Conservation (phyloP, 2,797 vertebrate genomes). For the Somateria mollissima region DNA sequence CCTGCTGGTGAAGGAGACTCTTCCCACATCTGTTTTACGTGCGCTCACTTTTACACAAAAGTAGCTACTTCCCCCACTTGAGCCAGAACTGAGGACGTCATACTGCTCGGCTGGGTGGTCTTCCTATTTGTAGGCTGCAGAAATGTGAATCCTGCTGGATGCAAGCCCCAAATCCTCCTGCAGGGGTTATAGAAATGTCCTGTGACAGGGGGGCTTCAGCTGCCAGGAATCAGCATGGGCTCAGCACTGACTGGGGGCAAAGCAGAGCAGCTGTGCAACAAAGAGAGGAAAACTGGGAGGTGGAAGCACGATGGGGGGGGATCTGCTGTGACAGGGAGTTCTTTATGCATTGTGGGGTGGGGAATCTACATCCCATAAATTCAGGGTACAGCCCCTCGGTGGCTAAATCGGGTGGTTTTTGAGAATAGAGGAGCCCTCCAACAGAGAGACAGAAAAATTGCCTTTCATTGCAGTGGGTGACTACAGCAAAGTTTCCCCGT, state of each 20-base stretch:
- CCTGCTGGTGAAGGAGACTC: not conserved
- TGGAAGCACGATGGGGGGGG: not conserved
- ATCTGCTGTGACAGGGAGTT: not conserved
- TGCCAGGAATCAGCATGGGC: not conserved
- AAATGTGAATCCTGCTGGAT: not conserved
- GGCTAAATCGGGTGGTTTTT: not conserved
- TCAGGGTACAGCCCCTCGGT: not conserved
- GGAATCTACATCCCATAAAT: not conserved
- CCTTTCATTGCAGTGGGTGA: not conserved
- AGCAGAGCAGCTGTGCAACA: not conserved
- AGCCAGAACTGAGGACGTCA: not conserved
- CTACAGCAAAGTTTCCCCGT: not conserved
- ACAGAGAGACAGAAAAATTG: not conserved
- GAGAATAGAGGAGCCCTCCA: not conserved
- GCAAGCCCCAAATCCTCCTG: not conserved
- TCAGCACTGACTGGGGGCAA: not conserved
- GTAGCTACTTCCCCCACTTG: not conserved
- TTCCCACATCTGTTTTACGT: not conserved
- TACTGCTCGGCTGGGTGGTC: not conserved
- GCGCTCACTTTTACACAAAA: not conserved
- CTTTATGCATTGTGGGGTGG: not conserved
- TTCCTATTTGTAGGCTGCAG: not conserved
- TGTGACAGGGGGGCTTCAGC: not conserved
- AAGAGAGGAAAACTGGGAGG: not conserved
- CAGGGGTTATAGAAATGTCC: not conserved